A percentile compares a stretch with the other conserved stretches of the same genome.
These are phyloP conservation scores for Xylocopa sonorina DNA, from an alignment of 1,140 invertebrate genomes.

Conservation along the genomic window DNA sequence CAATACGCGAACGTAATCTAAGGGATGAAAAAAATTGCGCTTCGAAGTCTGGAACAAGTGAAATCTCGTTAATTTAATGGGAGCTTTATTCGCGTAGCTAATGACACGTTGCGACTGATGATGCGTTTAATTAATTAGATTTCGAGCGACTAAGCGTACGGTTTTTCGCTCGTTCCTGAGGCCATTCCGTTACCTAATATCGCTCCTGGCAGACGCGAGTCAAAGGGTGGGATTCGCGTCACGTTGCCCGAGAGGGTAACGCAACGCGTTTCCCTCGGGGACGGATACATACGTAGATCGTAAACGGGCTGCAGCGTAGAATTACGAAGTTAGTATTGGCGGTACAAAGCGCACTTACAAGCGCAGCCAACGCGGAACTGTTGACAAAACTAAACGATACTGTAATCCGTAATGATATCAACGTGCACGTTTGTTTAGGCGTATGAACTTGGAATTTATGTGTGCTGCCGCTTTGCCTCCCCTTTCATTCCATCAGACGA, in stretches of 20 bases:
- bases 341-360: conserved; percentile 50
- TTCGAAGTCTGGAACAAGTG: no score
- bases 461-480: neutral
- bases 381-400: conserved; percentile 35
- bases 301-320: conserved; percentile 24
- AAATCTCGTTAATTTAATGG: no score
- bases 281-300: conserved; percentile 48
- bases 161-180: neutral
- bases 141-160: neutral
- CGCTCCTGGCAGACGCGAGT: neutral
- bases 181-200: neutral
- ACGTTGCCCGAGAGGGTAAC: conserved; percentile 14
- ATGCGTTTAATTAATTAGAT: no score
- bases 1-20: no score
- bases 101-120: no score
- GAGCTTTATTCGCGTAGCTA: no score
- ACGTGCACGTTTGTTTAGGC: neutral
- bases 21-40: no score
- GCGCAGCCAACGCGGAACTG: conserved; percentile 35
- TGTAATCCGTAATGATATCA: neutral
- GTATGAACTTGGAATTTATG: neutral
- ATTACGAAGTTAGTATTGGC: conserved; percentile 54
- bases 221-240: neutral
- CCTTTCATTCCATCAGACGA: neutral
- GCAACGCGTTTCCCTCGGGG: conserved; percentile 30